A percentile compares a stretch with the other conserved stretches of the same genome.
These are phyloP conservation scores for Macropodus opercularis DNA, from an alignment of 2,797 vertebrate species.

Conservation along the genomic window DNA sequence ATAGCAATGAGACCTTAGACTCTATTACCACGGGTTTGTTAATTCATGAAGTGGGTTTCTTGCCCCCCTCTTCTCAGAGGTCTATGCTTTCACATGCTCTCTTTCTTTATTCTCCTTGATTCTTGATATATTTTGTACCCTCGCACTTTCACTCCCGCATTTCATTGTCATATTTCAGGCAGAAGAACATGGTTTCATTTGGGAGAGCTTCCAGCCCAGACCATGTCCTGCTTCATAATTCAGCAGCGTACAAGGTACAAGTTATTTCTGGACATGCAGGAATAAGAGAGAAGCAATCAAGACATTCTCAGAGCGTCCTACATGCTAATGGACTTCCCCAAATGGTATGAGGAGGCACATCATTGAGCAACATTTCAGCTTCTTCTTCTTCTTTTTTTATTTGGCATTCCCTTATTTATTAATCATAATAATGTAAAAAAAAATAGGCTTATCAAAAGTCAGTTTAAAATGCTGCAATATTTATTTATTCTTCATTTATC, in stretches of 20 bases:
- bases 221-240: slow-evolving; percentile 65
- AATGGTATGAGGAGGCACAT: slow-evolving; percentile 39
- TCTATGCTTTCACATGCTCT: slow-evolving; percentile 49
- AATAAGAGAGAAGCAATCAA: slow-evolving; percentile 39
- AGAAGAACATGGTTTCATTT: slow-evolving; percentile 54
- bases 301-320: slow-evolving; percentile 48
- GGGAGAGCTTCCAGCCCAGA: slow-evolving; percentile 51
- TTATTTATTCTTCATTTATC: neutral
- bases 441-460: neutral
- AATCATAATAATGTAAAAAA: slow-evolving; percentile 1
- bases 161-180: slow-evolving; percentile 51
- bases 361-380: slow-evolving; percentile 27
- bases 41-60: slow-evolving; percentile 75
- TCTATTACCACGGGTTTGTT: slow-evolving; percentile 76
- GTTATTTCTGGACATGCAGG: slow-evolving; percentile 67
- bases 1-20: slow-evolving; percentile 76
- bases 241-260: slow-evolving; percentile 46
- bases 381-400: neutral
- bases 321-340: slow-evolving; percentile 53
- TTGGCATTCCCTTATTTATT: neutral
- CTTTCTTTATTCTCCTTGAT: slow-evolving; percentile 54
- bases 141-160: slow-evolving; percentile 29
- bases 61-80: slow-evolving; percentile 45
- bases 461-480: neutral
- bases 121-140: slow-evolving; percentile 36